phyloP scores from a whole-genome alignment of 2,797 vertebrate species.

The Acrocephalus scirpaceus region DNA sequence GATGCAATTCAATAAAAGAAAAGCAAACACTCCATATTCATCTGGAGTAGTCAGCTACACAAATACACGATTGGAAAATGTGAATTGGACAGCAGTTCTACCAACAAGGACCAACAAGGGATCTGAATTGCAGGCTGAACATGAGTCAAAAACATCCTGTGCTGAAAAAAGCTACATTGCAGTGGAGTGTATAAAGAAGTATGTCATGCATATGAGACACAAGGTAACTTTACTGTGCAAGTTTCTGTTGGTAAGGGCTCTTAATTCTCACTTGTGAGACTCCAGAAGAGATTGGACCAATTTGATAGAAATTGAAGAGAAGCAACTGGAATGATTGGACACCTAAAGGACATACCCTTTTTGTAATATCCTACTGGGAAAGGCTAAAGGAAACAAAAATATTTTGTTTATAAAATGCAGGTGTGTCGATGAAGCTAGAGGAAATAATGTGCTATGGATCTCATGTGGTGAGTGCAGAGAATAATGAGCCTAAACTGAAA shows the following conservation, averaged over 20 bases:
- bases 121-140: not conserved
- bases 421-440: not conserved
- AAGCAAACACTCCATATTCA: not conserved
- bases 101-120: not conserved
- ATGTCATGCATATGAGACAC: not conserved
- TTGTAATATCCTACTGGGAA: not conserved
- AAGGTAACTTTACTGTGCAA: not conserved
- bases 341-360: not conserved
- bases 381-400: not conserved
- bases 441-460: not conserved
- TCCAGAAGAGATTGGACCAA: not conserved
- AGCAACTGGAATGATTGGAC: not conserved
- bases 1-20: not conserved
- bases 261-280: not conserved
- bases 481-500: slow-evolving; percentile 17
- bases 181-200: not conserved
- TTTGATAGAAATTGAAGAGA: not conserved
- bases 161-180: not conserved
- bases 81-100: not conserved
- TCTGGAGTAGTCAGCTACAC: not conserved
- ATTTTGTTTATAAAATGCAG: not conserved
- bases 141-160: not conserved
- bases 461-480: not conserved
- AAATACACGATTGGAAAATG: not conserved
- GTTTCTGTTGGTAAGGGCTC: not conserved